phyloP scores from a whole-genome alignment of 2,797 vertebrate species.

The Amphiprion clarkii region DNA sequence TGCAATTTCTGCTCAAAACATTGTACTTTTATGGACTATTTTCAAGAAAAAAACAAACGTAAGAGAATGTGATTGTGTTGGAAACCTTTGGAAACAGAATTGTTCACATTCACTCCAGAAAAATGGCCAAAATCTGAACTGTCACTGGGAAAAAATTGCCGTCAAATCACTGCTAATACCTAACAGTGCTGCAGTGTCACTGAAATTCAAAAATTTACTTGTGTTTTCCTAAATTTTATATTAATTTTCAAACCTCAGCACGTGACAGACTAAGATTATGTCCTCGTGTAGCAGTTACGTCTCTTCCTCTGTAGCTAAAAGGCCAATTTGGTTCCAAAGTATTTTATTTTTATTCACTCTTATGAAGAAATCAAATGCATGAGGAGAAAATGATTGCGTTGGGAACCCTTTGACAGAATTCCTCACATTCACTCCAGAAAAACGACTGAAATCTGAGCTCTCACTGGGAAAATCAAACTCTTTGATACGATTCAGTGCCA shows the following conservation, averaged over 20 bases:
- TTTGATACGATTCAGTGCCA: constrained; percentile 41
- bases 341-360: not conserved
- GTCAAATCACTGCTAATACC: too few species aligned
- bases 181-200: not conserved
- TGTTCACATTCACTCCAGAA: constrained; percentile 13
- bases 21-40: not conserved
- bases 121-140: constrained; percentile 3
- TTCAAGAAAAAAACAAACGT: not conserved
- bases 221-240: too few species aligned
- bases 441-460: constrained; percentile 4
- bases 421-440: constrained; percentile 11
- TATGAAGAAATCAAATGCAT: not conserved
- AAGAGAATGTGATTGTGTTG: not conserved
- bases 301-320: not conserved
- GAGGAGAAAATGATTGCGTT: not conserved
- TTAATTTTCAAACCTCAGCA: too few species aligned
- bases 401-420: not conserved
- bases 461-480: constrained; percentile 38
- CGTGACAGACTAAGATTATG: too few species aligned
- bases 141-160: too few species aligned
- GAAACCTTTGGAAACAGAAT: constrained; percentile 1
- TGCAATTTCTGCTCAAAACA: not conserved
- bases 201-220: not conserved
- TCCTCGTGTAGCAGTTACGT: too few species aligned
- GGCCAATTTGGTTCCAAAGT: not conserved